phyloP scores from a whole-genome alignment of 2,113 vertebrate genomes.

The Merops nubicus region DNA sequence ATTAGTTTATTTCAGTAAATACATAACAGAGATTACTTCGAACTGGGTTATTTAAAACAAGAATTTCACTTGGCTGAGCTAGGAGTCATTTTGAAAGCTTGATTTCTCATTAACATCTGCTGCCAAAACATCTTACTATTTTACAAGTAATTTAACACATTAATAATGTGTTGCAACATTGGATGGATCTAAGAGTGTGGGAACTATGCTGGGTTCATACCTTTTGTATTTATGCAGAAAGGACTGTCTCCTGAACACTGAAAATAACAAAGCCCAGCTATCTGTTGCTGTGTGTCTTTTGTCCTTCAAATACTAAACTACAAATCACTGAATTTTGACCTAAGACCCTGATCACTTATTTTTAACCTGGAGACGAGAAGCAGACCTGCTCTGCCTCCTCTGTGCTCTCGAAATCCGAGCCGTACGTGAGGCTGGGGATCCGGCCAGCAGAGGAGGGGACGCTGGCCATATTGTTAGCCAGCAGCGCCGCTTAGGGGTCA shows the following conservation, averaged over 20 bases:
- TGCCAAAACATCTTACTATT: not conserved
- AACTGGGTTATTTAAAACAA: not conserved
- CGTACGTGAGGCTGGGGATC: accelerated
- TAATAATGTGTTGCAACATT: not conserved
- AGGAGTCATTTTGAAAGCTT: not conserved
- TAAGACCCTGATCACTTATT: accelerated
- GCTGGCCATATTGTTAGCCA: accelerated
- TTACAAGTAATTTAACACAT: not conserved
- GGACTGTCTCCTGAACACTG: accelerated
- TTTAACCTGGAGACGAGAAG: not conserved
- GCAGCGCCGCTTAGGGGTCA: not conserved
- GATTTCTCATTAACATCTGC: not conserved
- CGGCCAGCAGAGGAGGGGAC: not conserved
- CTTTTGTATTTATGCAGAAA: not conserved
- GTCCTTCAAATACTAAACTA: not conserved
- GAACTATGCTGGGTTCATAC: no score
- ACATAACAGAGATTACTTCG: not conserved
- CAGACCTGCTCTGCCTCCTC: not conserved
- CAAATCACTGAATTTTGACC: not conserved
- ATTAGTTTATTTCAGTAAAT: not conserved
- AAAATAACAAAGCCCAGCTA: not conserved
- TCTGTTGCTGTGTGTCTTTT: accelerated
- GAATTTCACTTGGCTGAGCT: not conserved
- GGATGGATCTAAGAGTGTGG: not conserved
- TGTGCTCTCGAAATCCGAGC: not conserved